Base-by-base conservation (phyloP, 2,113 vertebrate genomes). In the Prinia subflava region DNA sequence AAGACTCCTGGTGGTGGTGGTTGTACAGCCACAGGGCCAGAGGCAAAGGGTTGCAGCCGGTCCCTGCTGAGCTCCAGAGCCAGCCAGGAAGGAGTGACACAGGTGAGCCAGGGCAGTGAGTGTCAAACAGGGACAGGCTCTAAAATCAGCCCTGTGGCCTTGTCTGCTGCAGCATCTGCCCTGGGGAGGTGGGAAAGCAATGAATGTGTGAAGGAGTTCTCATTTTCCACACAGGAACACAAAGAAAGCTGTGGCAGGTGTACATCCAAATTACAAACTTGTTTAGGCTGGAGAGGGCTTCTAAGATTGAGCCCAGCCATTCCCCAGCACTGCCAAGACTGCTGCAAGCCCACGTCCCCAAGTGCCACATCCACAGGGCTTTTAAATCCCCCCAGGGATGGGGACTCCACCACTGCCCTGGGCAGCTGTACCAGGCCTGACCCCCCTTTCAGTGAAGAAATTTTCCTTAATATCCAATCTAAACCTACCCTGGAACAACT, bases 401-500 rank as follows among this genome's bases (percentile, higher is more conserved):
- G 2, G 0, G 5, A 68, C 30, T 62, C 17, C 39, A 47, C 24
- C 53, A 2, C 0, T 47, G 20, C 53, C 30, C n/a, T 57, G 55
- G 31, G 20, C 55, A 56, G 31, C 31, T 37, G 11, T 73, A 6
- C 24, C 37, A 37, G 1, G 31, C 22, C 31, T 39, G n/a, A 27
- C 8, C 28, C 53, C 39, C 4, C 9, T 89, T 7, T 3, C 39
- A 17, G 17, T 20, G 47, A 60, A 62, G 16, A 83, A 10, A 15
- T 22, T 9, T 55, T 16, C 22, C 17, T 14, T 3, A 9, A 22
- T 55, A 41, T 18, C 30, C 41, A 41, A 12, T 12, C 11, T 31
- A 31, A 75, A 22, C 11, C 16, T 25, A 2, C 4, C 5, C 0
- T 13, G 39, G n/a, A 1, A 1, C 33, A 39, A 2, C 20, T 1